Evolutionary conservation across 1,140 invertebrate genomes (phyloP).

Genomic region (Sminthurinus signatus): DNA sequence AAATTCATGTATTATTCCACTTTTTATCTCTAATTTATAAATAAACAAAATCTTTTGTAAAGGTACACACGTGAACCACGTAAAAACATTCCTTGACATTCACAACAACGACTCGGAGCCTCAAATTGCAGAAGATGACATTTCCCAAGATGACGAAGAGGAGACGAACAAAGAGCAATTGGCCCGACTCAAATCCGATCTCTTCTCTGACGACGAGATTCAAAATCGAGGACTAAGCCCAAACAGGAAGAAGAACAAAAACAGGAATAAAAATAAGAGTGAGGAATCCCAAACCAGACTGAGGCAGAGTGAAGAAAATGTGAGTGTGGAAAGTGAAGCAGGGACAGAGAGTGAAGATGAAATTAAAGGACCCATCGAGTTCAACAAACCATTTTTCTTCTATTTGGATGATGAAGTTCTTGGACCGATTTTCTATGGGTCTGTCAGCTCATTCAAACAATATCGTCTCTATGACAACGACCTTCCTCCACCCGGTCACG

Average conservation of each 20-base stretch:
- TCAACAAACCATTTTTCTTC: slow-evolving; percentile 28
- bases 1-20: too few relatives aligned
- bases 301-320: too few relatives aligned
- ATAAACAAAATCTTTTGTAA: too few relatives aligned
- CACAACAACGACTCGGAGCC: neutral
- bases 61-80: neutral
- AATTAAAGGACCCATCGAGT: too few relatives aligned
- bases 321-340: too few relatives aligned
- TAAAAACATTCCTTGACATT: neutral
- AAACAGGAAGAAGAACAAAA: too few relatives aligned
- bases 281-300: too few relatives aligned
- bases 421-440: slow-evolving; percentile 26
- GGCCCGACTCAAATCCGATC: neutral
- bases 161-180: neutral
- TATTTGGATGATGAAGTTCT: slow-evolving; percentile 24
- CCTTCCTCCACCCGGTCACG: slow-evolving; percentile 20
- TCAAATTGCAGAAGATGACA: neutral
- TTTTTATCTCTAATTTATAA: too few relatives aligned
- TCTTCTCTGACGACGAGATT: neutral
- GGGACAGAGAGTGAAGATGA: too few relatives aligned
- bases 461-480: slow-evolving; percentile 25
- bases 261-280: too few relatives aligned
- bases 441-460: slow-evolving; percentile 21
- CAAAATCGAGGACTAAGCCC: too few relatives aligned
- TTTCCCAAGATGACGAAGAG: neutral